Conservation (phyloP, 2,797 vertebrate genomes). For the Rhinogobio ventralis region DNA sequence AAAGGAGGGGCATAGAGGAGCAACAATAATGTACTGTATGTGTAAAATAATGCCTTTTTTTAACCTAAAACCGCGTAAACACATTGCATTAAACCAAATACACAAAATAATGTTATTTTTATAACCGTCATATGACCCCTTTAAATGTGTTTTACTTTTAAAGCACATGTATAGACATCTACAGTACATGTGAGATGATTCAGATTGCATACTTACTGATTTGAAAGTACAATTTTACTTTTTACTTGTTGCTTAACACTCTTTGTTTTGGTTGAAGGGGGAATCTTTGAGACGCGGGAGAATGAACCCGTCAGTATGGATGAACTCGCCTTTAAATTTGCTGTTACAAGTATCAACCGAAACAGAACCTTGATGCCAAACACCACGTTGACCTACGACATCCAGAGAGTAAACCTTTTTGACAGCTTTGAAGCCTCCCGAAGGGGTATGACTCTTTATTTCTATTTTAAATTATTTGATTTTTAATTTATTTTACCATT, state of each 20-base stretch:
- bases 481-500: background rate
- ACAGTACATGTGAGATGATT: background rate
- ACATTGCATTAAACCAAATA: no score
- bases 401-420: conserved; percentile 96
- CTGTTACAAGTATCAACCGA: conserved; percentile 95
- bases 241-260: background rate
- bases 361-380: conserved; percentile 97
- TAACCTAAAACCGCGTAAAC: no score
- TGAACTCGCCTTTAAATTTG: conserved; percentile 98
- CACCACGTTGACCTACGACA: conserved; percentile 95
- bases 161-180: background rate
- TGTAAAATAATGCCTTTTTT: no score
- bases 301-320: conserved; percentile 94
- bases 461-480: background rate
- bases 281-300: conserved; percentile 97
- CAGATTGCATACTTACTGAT: background rate
- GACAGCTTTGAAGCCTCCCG: conserved; percentile 97
- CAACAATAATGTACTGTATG: no score
- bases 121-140: no score
- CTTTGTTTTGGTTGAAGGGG: conserved; percentile 80
- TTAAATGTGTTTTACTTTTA: background rate
- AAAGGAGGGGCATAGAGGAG: no score
- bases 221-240: background rate
- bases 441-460: conserved; percentile 82
- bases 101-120: no score